phyloP scores from a whole-genome alignment of 2,113 vertebrate species.

The Xiphorhynchus elegans region DNA sequence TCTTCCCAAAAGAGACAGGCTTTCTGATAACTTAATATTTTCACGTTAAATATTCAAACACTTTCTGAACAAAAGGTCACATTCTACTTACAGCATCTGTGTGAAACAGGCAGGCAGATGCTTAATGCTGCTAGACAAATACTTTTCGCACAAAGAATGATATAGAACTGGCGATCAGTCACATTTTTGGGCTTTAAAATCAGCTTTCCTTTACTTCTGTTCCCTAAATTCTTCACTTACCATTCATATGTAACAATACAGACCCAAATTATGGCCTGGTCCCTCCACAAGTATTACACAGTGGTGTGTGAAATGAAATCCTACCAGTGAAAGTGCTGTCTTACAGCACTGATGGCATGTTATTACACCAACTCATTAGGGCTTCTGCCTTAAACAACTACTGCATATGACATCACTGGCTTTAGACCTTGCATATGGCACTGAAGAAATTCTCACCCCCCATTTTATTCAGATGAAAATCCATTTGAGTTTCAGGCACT shows the following conservation, averaged over 20 bases:
- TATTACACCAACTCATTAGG: background rate
- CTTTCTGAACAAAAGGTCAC: slow-evolving; percentile 70
- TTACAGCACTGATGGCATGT: background rate
- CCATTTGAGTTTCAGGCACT: background rate
- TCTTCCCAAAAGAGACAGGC: slow-evolving; percentile 59
- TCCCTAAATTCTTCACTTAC: background rate
- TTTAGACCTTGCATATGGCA: background rate
- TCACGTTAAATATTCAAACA: slow-evolving; percentile 66
- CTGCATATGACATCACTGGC: background rate
- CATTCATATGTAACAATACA: background rate
- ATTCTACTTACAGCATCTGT: slow-evolving; percentile 62
- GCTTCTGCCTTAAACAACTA: background rate
- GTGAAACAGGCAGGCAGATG: slow-evolving; percentile 67
- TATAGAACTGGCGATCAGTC: slow-evolving; percentile 24
- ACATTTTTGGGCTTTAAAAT: slow-evolving; percentile 26
- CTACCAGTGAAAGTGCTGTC: background rate
- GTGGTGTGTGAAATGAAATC: background rate
- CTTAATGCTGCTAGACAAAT: slow-evolving; percentile 61
- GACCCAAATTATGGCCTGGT: background rate
- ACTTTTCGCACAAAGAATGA: slow-evolving; percentile 39
- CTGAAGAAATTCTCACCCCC: background rate
- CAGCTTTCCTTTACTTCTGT: background rate
- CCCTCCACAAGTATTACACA: background rate
- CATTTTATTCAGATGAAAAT: background rate
- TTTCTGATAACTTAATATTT: slow-evolving; percentile 71